Conservation (phyloP, 2,888 invertebrate species). For the Volucella bombylans region DNA sequence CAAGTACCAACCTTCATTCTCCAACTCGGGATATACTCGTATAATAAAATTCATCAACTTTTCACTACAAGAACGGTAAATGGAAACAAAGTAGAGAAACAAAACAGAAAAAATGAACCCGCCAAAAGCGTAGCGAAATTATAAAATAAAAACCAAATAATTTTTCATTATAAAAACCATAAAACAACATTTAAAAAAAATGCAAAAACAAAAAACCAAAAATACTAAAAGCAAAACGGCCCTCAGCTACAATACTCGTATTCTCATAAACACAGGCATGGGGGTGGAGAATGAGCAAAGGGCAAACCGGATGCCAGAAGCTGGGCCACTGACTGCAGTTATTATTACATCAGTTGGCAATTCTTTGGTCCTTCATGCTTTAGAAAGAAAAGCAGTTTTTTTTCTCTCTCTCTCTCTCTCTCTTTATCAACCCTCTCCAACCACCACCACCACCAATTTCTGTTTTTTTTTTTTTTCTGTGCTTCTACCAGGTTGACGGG, state of each 20-base stretch:
- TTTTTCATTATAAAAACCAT: constrained; percentile 72
- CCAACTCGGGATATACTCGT: constrained; percentile 41
- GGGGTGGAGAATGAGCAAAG: background rate
- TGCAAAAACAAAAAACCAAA: constrained; percentile 37
- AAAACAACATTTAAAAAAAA: constrained; percentile 70
- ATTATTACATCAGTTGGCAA: constrained; percentile 68
- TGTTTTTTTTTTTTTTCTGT: constrained; percentile 6
- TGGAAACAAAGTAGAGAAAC: constrained; percentile 19
- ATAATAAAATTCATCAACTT: constrained; percentile 72
- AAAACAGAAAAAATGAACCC: background rate
- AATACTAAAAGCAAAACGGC: constrained; percentile 6
- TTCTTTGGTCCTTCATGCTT: constrained; percentile 46
- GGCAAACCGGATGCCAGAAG: constrained; percentile 28
- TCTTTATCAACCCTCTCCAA: too few relatives aligned
- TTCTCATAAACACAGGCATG: background rate
- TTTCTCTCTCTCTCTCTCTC: background rate
- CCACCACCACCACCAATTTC: background rate
- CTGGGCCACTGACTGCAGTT: constrained; percentile 64
- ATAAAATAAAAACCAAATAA: constrained; percentile 71
- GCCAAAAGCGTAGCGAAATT: constrained; percentile 45
- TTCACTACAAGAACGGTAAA: constrained; percentile 58
- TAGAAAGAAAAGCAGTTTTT: constrained; percentile 32
- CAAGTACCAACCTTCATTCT: constrained; percentile 32
- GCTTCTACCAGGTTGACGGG: background rate
- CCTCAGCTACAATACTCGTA: constrained; percentile 24